Conservation (phyloP, 92 coral and sea anemone species). For the Heliopora coerulea region DNA sequence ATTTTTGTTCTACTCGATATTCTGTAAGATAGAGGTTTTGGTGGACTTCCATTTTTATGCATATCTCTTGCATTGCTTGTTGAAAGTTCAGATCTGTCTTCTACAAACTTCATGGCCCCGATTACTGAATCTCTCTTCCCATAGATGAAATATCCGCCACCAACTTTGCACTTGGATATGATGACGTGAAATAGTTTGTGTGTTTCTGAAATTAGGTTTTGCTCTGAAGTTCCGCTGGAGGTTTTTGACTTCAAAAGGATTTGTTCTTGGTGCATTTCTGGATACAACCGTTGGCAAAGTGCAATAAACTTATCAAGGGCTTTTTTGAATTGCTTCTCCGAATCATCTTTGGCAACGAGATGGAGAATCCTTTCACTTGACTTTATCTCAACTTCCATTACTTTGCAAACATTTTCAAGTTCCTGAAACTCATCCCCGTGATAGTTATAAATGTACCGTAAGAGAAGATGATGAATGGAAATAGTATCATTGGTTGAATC, state of each 20-base stretch:
- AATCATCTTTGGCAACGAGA: not conserved
- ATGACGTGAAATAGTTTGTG: conserved; percentile 32
- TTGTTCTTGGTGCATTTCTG: conserved; percentile 38
- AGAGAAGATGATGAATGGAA: not conserved
- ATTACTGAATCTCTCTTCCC: conserved; percentile 45
- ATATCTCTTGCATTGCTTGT: not conserved
- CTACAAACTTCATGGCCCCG: conserved; percentile 9
- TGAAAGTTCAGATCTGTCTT: not conserved
- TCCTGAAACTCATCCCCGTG: not conserved
- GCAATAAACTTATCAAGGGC: conserved; percentile 38
- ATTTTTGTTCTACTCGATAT: not conserved
- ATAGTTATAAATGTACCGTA: conserved; percentile 1
- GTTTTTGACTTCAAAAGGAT: conserved; percentile 6
- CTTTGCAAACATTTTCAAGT: conserved; percentile 18
- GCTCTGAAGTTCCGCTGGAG: not conserved
- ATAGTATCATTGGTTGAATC: too few relatives aligned
- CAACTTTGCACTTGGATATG: conserved; percentile 20
- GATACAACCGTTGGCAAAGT: conserved; percentile 35
- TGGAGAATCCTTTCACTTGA: not conserved
- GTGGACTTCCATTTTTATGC: not conserved
- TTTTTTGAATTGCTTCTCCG: conserved; percentile 6
- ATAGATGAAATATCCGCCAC: conserved; percentile 34
- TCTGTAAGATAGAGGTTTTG: not conserved
- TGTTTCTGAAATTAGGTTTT: not conserved
- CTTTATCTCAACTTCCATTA: conserved; percentile 11